Percentiles rank a stretch among this genome's conserved stretches.
Evolutionary conservation across 2,113 vertebrate genomes (phyloP).

Genomic region (Pristiophorus japonicus): DNA sequence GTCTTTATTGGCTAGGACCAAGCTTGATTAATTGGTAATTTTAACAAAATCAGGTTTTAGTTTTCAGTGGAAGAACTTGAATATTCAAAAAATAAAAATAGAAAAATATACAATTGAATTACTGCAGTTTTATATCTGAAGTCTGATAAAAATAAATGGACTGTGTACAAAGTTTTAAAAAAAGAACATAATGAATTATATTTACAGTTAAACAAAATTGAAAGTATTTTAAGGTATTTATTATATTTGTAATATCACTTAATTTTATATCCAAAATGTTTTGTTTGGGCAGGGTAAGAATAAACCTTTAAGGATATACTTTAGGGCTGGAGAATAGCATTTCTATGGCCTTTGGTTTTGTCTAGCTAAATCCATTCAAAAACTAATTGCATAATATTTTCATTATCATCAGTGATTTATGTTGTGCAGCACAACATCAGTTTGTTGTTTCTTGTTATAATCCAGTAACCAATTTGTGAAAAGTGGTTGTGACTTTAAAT

Average conservation of each 20-base stretch:
- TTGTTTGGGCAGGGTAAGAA: not conserved
- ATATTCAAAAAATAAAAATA: not conserved
- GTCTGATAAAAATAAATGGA: not conserved
- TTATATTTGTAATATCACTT: not conserved
- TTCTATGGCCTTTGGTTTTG: no score
- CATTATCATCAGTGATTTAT: not conserved
- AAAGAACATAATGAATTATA: not conserved
- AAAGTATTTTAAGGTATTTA: not conserved
- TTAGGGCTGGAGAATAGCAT: not conserved
- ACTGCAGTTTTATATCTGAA: not conserved
- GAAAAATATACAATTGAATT: no score
- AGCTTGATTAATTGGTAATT: not conserved
- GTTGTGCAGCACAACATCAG: not conserved
- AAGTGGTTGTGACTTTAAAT: not conserved
- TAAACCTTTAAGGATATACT: not conserved
- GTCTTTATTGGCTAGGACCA: not conserved
- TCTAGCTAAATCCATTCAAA: not conserved
- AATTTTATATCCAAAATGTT: not conserved
- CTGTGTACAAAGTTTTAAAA: not conserved
- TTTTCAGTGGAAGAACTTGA: conserved; percentile 1
- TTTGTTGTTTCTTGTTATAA: not conserved
- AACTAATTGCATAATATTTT: not conserved
- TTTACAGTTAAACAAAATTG: not conserved
- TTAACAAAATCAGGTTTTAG: not conserved
- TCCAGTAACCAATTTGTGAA: not conserved